Percentiles rank a stretch among this genome's conserved stretches.
Evolutionary conservation across 30 jellyfish, hydroid and myxozoan genomes (phyloP).

Genomic region (Morbakka virulenta): DNA sequence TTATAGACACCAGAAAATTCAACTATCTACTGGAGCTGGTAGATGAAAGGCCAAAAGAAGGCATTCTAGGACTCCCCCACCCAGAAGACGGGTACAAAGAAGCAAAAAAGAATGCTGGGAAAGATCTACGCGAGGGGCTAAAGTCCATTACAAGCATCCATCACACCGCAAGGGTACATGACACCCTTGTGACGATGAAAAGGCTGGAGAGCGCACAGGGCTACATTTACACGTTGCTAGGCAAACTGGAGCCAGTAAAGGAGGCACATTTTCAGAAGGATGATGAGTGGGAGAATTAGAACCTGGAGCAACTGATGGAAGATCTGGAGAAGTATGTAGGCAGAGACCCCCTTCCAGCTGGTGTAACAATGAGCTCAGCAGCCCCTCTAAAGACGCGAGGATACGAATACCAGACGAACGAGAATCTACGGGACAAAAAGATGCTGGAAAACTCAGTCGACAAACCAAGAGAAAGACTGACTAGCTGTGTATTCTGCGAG

Average conservation of each 20-base stretch:
- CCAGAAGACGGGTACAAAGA: constrained; percentile 42
- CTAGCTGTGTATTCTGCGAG: constrained; percentile 32
- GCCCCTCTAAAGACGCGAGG: constrained; percentile 17
- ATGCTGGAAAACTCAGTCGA: constrained; percentile 29
- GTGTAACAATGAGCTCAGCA: constrained; percentile 7
- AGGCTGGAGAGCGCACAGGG: constrained; percentile 34
- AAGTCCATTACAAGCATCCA: constrained; percentile 29
- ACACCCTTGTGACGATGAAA: constrained; percentile 45
- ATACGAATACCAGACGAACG: no score
- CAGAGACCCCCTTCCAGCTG: constrained; percentile 63
- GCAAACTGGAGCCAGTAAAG: constrained; percentile 54
- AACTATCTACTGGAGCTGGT: constrained; percentile 61
- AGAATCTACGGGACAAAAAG: constrained; percentile 51
- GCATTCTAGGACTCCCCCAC: constrained; percentile 44
- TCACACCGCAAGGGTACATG: constrained; percentile 6
- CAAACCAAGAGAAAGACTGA: constrained; percentile 3
- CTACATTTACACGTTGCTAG: constrained; percentile 24
- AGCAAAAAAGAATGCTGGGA: constrained; percentile 39
- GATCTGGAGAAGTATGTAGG: constrained; percentile 43
- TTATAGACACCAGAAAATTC: constrained; percentile 54
- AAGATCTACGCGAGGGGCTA: constrained; percentile 38
- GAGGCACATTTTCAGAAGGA: constrained; percentile 30
- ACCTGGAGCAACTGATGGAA: constrained; percentile 53
- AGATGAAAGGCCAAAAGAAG: constrained; percentile 68
- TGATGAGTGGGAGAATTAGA: constrained; percentile 38